Evolutionary conservation across 2,113 vertebrate genomes (phyloP), one percentile per base, ranked within the genome.

Genomic region (Tyrannus savana): DNA sequence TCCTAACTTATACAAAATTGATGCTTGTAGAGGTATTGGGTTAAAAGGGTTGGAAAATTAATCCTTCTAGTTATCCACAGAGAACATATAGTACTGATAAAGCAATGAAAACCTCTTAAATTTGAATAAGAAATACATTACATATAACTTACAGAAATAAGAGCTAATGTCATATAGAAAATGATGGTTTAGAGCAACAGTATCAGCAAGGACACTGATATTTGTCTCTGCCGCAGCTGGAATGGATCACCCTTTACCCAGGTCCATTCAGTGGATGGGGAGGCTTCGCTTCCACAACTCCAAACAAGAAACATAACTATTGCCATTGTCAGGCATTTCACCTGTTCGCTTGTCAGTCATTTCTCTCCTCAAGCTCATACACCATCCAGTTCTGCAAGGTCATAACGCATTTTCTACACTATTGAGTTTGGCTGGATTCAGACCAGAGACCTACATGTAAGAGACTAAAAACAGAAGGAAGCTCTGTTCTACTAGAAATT

Each of bases 1-100:
- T 92, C 41, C 75, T 93, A 92, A 90, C 46, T 95, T 42, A 95
- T 95, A 93, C 83, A 95, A 96, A 97, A 95, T 73, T 49, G 86
- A 95, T 72, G 59, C 41, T 89, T 89, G 58, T 82, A 83, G 80
- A 89, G 60, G 49, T 80, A 95, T 41, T 60, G 52, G 62, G 71
- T 85, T 94, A 69, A 89, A 96, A 85, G 56, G 69, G 44, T 17
- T 79, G 66, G 83, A 82, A 92, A 95, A 92, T 35, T 14, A 95
- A 71, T 74, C 73, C 53, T 84, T 91, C 67, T 88, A 84, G 68
- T 69, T 75, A 94, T 56, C 69, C 90, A 96, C 62, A 87, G n/a
- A 87, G 88, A 92, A 92, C 72, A 90, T 67, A 82, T 25, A 91
- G 62, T 84, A 92, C 80, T 47, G 39, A 87, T 35, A 25, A 91